Evolutionary conservation across 92 coral and sea anemone species (phyloP), one percentile per base, ranked within the genome.

Genomic region (Chrysogorgia sp.): DNA sequence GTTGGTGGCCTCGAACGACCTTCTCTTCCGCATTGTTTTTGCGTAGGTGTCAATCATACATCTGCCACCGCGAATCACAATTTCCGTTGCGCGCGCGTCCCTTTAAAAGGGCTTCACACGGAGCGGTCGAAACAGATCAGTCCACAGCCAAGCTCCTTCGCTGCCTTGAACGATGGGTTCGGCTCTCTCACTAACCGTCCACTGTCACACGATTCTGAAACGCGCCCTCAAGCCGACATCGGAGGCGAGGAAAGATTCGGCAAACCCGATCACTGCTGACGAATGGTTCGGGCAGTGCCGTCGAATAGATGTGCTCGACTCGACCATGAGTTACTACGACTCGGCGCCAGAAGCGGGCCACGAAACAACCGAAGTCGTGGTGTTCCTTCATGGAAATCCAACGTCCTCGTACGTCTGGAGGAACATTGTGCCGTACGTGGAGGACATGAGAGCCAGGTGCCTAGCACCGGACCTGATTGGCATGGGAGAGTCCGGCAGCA

Each of bases 371-470:
- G 78, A 68, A 34, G 69, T 65, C 0, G 70, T 81, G 5, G 29
- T 81, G 40, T 81, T 81, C 45, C 68, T 81, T 7, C 85, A 81
- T 56, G 85, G 85, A 10, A 81, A 81, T 40, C 85, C 85, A 40
- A 69, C 79, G 15, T 81, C 49, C 22, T 81, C 85, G 17, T 81
- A 81, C 33, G 23, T 81, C 60, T 81, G 85, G 85, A 56, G 85
- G 47, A 81, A 81, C 30, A 28, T 81, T 34, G 40, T 58, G 2
- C 85, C 85, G 2, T 37, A 28, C 43, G 55, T 68, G 7, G 59
- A 45, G 20, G 60, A 24, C 4, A n/a, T n/a, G n/a, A 12, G 0
- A 7, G 75, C 37, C 7, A 76, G 85, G 12, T 69, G 78, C 31
- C 35, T 81, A 2, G 85, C 85, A 1, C 61, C 69, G 2, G 85